Conservation (phyloP, 1,140 invertebrate genomes). For the Brachionus manjavacas region DNA sequence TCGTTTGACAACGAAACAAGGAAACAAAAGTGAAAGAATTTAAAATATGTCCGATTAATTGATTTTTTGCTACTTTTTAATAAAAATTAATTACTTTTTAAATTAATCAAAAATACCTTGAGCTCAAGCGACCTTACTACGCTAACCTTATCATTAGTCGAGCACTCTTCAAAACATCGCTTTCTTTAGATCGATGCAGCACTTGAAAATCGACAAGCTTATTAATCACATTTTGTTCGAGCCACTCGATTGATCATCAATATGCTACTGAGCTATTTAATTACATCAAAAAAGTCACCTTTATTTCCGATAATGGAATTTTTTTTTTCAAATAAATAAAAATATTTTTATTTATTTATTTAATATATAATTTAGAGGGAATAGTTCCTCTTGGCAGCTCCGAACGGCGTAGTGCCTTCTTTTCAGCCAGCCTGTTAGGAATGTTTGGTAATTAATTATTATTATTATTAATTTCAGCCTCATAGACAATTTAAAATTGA, state of each 20-base stretch:
- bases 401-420: no score
- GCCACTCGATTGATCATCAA: not conserved
- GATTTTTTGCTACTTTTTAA: not conserved
- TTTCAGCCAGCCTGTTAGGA: no score
- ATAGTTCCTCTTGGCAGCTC: no score
- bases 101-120: conserved; percentile 33
- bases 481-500: no score
- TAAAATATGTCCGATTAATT: conserved; percentile 4
- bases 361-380: no score
- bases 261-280: not conserved
- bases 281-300: not conserved
- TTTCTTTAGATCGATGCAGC: not conserved
- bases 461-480: no score
- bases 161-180: not conserved
- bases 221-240: not conserved
- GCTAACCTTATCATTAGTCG: not conserved
- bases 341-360: no score
- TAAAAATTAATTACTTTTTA: conserved; percentile 31
- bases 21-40: conserved; percentile 18
- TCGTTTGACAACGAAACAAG: not conserved
- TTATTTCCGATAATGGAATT: no score
- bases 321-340: no score
- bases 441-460: no score
- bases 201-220: not conserved
- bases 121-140: not conserved